Base-by-base conservation (phyloP, 2,113 vertebrate species). In the Tachuris rubrigastra region DNA sequence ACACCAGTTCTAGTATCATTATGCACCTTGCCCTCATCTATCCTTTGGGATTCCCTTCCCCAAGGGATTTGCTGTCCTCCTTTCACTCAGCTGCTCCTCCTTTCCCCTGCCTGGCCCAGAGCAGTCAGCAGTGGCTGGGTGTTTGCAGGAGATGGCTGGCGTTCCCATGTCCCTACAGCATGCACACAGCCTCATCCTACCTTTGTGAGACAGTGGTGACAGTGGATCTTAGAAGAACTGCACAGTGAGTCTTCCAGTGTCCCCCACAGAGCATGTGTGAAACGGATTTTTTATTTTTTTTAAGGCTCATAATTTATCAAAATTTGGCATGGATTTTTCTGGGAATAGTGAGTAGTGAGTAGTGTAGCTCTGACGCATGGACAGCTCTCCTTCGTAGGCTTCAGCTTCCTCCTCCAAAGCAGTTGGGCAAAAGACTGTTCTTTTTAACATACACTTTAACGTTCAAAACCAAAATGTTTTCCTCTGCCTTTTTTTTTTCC, bases 61-160 rank as follows among this genome's bases (percentile, higher is more conserved):
- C 30, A 46, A 47, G 46, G 66, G 69, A 53, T 39, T 49, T 31
- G 37, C 65, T 60, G 19, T 71, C 73, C 68, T 92, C 46, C 46
- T 78, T 47, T 47, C 55, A 17, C 31, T 78, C 65, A 37, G 52
- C 85, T 52, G 24, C 37, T 81, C 42, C 37, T 76, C 65, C 69
- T 69, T 85, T 49, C 18, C 28, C 17, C 15, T 33, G 11, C 30
- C 66, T 39, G 56, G 41, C 28, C 67, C 80, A 49, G 66, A 20
- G 27, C 50, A 39, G 60, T 18, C 39, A 22, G 37, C 47, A 30
- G 28, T 0, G 0, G 8, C 24, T 9, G 25, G 16, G 25, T n/a
- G n/a, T 35, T 68, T 49, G 46, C 44, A 73, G 81, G 63, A 67
- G 63, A 72, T 9, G 21, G n/a, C 27, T 39, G 46, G n/a, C 33